Conservation (phyloP, 2,888 invertebrate genomes). For the Aporophyla nigra region DNA sequence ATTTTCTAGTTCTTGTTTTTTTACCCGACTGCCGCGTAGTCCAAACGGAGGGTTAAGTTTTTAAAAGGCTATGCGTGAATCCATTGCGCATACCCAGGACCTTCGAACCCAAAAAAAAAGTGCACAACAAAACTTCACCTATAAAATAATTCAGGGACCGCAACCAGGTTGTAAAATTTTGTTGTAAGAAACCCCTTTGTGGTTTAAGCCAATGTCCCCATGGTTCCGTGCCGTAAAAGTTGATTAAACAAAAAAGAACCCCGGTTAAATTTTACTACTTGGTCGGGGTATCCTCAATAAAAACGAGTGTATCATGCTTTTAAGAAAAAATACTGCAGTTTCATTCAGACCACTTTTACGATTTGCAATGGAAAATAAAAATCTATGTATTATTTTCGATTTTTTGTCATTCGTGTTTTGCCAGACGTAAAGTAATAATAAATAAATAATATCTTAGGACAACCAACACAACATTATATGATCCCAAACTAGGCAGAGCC, state of each 20-base stretch:
- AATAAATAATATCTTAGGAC: too few relatives aligned
- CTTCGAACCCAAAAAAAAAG: conserved; percentile 23
- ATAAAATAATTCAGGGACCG: conserved; percentile 60
- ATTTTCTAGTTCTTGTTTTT: neutral
- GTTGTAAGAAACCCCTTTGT: conserved; percentile 61
- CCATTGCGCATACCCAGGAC: neutral
- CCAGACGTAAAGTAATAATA: too few relatives aligned
- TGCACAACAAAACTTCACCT: conserved; percentile 36
- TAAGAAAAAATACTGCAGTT: conserved; percentile 30
- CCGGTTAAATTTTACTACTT: conserved; percentile 57
- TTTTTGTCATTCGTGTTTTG: too few relatives aligned
- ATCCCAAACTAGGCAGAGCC: too few relatives aligned
- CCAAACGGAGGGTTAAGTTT: neutral
- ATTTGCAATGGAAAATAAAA: conserved; percentile 27
- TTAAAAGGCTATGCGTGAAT: neutral
- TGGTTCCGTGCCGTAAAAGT: conserved; percentile 53
- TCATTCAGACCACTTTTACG: conserved; percentile 15
- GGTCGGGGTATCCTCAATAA: conserved; percentile 56
- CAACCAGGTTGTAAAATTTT: conserved; percentile 59
- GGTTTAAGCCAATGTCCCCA: conserved; percentile 56
- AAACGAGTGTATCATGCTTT: conserved; percentile 41
- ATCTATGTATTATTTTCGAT: neutral
- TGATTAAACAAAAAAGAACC: conserved; percentile 60
- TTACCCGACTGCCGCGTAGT: neutral
- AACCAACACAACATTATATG: too few relatives aligned